Evolutionary conservation across 2,113 vertebrate genomes (phyloP).

Genomic region (Seriola rivoliana): DNA sequence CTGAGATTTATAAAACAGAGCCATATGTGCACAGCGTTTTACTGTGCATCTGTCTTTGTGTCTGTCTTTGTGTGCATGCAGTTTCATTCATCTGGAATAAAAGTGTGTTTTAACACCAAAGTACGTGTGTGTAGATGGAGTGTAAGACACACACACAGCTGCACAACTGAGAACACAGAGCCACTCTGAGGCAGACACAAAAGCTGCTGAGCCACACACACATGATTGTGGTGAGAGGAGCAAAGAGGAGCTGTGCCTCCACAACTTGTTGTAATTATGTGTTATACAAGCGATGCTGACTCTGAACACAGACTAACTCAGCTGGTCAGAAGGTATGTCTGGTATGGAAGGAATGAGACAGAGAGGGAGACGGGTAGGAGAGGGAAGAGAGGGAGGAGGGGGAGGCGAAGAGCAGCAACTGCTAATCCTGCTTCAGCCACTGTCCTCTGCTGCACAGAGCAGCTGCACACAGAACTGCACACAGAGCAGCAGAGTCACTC

Average conservation of each 20-base stretch:
- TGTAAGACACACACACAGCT: neutral
- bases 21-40: no score
- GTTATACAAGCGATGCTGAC: conserved; percentile 68
- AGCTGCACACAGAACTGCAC: neutral
- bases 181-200: neutral
- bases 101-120: neutral
- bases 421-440: conserved; percentile 37
- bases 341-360: conserved; percentile 68
- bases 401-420: conserved; percentile 19
- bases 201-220: neutral
- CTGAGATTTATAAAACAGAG: no score
- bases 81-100: neutral
- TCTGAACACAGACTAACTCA: conserved; percentile 50
- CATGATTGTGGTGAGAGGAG: conserved; percentile 7
- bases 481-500: conserved; percentile 26
- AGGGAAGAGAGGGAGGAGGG: neutral
- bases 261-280: conserved; percentile 71
- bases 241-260: conserved; percentile 51
- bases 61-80: no score
- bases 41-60: no score
- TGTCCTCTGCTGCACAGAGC: conserved; percentile 1
- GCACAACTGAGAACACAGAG: neutral
- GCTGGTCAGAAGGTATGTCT: conserved; percentile 71
- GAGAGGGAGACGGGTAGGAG: conserved; percentile 9
- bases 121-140: neutral